Conservation (phyloP, 2,888 invertebrate species). For the Macrosiphum euphorbiae region DNA sequence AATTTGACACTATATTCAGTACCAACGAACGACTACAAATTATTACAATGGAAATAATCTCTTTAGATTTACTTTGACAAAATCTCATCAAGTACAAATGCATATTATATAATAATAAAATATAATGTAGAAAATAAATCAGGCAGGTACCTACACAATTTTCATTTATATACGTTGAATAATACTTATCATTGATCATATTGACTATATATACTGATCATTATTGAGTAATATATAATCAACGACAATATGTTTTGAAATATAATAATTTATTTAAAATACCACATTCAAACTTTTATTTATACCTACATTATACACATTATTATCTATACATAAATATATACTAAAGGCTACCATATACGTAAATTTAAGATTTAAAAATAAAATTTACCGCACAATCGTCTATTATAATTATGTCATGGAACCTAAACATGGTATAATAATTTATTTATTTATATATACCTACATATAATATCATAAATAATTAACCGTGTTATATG, state of each 20-base stretch:
- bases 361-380: neutral
- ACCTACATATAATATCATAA: neutral
- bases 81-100: neutral
- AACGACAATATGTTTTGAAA: neutral
- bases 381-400: neutral
- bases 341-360: neutral
- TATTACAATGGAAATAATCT: conserved; percentile 35
- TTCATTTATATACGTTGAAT: neutral
- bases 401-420: conserved; percentile 7
- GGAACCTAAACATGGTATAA: no score
- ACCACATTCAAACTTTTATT: neutral
- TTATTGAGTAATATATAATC: neutral
- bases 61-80: conserved; percentile 22
- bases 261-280: neutral
- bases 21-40: neutral
- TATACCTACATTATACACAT: neutral
- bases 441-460: neutral
- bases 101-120: neutral
- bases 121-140: neutral
- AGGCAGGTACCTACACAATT: neutral
- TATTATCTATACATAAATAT: neutral
- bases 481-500: conserved; percentile 22
- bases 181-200: neutral
- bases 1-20: neutral
- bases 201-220: neutral